Conservation (phyloP, 1,140 invertebrate species). For the Stenopsyche tienmushanensis region DNA sequence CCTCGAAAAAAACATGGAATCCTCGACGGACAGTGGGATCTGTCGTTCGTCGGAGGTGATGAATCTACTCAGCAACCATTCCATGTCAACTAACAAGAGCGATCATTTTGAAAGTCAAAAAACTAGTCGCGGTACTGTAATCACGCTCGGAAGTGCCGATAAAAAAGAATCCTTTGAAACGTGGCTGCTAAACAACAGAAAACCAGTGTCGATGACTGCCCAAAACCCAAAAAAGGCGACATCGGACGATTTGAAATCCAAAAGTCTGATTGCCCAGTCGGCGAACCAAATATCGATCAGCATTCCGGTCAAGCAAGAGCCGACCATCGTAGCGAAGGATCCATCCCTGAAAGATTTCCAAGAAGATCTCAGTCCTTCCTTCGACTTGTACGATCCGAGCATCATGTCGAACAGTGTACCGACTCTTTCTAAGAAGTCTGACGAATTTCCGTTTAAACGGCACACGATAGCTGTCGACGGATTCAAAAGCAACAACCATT, state of each 20-base stretch:
- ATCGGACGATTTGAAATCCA: slow-evolving; percentile 40
- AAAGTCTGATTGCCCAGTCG: not conserved
- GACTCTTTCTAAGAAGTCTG: not conserved
- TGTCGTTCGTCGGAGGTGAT: slow-evolving; percentile 67
- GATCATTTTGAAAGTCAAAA: not conserved
- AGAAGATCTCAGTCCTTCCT: not conserved
- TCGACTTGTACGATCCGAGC: not conserved
- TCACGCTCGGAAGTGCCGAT: slow-evolving; percentile 14
- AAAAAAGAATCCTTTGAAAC: slow-evolving; percentile 49
- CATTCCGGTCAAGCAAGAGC: slow-evolving; percentile 3
- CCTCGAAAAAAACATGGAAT: slow-evolving; percentile 60
- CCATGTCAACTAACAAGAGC: not conserved
- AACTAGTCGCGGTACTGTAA: slow-evolving; percentile 19
- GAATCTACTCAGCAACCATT: slow-evolving; percentile 44
- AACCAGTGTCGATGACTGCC: slow-evolving; percentile 41
- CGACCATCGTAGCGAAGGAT: not conserved
- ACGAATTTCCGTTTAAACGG: slow-evolving; percentile 48
- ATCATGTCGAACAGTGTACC: not conserved
- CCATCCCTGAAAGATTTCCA: not conserved
- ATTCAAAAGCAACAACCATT: slow-evolving; percentile 47
- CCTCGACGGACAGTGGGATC: slow-evolving; percentile 71
- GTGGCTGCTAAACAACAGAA: slow-evolving; percentile 51
- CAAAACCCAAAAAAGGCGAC: slow-evolving; percentile 40
- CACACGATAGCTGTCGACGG: slow-evolving; percentile 62
- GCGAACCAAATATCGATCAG: slow-evolving; percentile 21